Evolutionary conservation across 1,140 invertebrate species (phyloP), one percentile per base, ranked within the genome.

Genomic region (Caenorhabditis remanei): DNA sequence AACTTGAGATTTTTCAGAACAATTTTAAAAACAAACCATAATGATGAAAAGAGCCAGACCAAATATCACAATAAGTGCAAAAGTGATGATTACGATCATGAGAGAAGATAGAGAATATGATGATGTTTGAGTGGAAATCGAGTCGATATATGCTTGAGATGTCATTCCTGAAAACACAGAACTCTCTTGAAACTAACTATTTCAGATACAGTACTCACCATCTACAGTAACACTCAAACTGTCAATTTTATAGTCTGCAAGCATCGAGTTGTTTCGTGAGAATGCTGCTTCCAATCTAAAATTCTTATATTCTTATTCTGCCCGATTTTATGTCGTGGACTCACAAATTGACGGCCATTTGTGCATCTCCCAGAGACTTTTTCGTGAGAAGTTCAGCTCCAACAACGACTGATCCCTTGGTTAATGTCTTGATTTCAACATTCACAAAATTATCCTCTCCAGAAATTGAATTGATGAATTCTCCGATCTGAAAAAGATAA

Each of bases 231-330:
- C 46, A 79, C 71, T 79, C n/a, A 79, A 79, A 2, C 46, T n/a
- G 40, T 79, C 71, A 16, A 79, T 79, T 79, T 79, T 48, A 21
- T 79, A 79, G n/a, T 79, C 43, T 8, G 71, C 14, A 50, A 79
- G n/a, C 71, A 79, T 79, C 2, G 71, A 79, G 21, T 79, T 79
- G 46, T 79, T 79, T 8, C 71, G 43, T 8, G 71, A 79, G n/a
- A 79, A 79, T 11, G 71, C 71, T 46, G 71, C 71, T 79, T 79
- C 71, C 71, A 79, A 79, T 50, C 71, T 79, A 46, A 79, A 65
- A 65, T 11, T 11, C 40, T 41, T 14, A 65, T 40, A 65, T 32
- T 65, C 40, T 40, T 7, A 32, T 32, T 32, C 32, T 32, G 40
- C 16, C 24, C 48, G 8, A 48, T n/a, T 83, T 53, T 1, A n/a